Percentiles rank a stretch among this genome's conserved stretches.
These are phyloP conservation scores for Drosophila equinoxialis DNA, from an alignment of 1,140 invertebrate species.

Conservation along the genomic window DNA sequence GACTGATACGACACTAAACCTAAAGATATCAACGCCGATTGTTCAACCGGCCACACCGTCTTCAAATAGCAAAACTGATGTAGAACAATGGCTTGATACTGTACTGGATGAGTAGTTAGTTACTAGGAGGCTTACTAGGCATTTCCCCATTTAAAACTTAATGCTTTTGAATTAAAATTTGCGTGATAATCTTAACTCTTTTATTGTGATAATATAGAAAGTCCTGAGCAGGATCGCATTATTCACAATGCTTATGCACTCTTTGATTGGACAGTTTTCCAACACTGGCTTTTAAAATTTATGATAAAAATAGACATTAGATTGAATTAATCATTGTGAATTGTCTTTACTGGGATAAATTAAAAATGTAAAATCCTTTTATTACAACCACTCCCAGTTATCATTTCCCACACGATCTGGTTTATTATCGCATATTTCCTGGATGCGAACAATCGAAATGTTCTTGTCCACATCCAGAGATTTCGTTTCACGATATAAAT, in stretches of 20 bases:
- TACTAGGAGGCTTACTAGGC: not conserved
- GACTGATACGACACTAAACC: constrained; percentile 48
- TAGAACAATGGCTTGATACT: constrained; percentile 78
- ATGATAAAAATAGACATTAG: not conserved
- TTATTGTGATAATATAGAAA: too few relatives aligned
- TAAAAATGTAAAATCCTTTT: not conserved
- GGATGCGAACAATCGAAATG: too few relatives aligned
- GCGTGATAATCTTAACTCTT: too few relatives aligned
- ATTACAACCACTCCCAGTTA: not conserved
- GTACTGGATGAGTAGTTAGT: constrained; percentile 65
- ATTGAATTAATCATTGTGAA: not conserved
- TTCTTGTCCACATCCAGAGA: not conserved
- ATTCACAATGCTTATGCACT: not conserved
- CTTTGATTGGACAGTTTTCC: not conserved
- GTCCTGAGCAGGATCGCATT: not conserved
- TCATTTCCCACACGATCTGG: not conserved
- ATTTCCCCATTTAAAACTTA: not conserved
- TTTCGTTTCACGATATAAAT: constrained; percentile 23
- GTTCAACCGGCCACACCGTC: constrained; percentile 49
- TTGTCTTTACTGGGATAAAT: too few relatives aligned
- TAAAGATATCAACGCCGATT: constrained; percentile 43
- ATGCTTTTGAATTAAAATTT: too few relatives aligned
- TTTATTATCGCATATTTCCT: too few relatives aligned
- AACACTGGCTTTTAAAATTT: not conserved
- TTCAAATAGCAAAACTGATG: constrained; percentile 67